Evolutionary conservation across 2,113 vertebrate genomes (phyloP).

Genomic region (Semicossyphus pulcher): DNA sequence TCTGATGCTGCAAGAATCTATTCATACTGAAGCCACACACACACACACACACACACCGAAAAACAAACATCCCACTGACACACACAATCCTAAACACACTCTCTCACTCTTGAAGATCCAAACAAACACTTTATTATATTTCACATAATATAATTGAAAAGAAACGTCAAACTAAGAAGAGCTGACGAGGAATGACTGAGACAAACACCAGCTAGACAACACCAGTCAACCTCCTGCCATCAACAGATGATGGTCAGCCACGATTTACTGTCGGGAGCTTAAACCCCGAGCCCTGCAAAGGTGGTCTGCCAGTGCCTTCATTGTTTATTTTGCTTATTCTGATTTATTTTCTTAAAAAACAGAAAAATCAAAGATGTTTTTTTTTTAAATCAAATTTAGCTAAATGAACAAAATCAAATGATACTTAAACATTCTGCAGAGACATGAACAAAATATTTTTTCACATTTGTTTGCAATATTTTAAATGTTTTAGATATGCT

Average conservation of each 20-base stretch:
- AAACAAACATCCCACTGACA: neutral
- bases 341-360: neutral
- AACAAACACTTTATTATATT: neutral
- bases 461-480: no score
- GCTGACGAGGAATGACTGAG: neutral
- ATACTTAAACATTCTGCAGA: no score
- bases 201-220: neutral
- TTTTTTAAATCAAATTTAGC: no score
- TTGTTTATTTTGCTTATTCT: neutral
- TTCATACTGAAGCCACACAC: slow-evolving; percentile 18
- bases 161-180: no score
- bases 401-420: no score
- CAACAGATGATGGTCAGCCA: no score
- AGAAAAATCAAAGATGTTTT: no score
- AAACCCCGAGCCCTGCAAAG: neutral
- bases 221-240: no score
- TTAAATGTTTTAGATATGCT: no score
- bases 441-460: no score
- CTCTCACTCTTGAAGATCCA: neutral
- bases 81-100: neutral
- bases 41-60: slow-evolving; percentile 1
- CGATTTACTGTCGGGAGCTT: neutral
- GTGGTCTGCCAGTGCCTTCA: neutral
- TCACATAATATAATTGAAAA: no score
- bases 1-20: slow-evolving; percentile 55